Evolutionary conservation across 2,113 vertebrate genomes (phyloP).

Genomic region (Perca flavescens): DNA sequence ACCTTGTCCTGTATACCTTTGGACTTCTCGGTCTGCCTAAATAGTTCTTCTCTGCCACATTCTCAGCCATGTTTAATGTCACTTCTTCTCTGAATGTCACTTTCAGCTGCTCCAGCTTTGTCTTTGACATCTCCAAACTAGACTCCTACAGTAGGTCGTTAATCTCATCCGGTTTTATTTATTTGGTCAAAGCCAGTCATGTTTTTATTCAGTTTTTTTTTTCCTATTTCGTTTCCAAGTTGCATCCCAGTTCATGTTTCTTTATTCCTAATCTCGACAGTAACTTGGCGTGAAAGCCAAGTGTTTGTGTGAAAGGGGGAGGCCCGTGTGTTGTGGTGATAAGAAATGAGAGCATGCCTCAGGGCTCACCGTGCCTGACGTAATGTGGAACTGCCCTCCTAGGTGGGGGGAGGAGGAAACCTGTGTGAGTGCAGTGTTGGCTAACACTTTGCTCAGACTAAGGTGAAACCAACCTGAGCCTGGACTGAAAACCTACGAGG

Average conservation of each 20-base stretch:
- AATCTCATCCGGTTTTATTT: neutral
- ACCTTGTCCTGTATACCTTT: too few relatives aligned
- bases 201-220: neutral
- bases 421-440: slow-evolving; percentile 28
- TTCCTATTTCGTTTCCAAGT: neutral
- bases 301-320: slow-evolving; percentile 11
- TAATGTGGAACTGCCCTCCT: slow-evolving; percentile 79
- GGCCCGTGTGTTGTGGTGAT: slow-evolving; percentile 47
- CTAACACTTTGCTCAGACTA: slow-evolving; percentile 40
- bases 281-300: neutral
- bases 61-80: neutral
- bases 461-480: slow-evolving; percentile 31
- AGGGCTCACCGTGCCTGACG: slow-evolving; percentile 16
- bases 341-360: slow-evolving; percentile 47
- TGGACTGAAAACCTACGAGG: neutral
- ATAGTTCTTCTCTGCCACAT: neutral
- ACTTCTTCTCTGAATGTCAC: neutral
- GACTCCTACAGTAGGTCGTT: neutral
- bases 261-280: neutral
- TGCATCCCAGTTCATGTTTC: neutral
- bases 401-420: slow-evolving; percentile 60
- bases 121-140: neutral
- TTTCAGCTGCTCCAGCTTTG: neutral
- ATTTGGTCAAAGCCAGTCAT: neutral
- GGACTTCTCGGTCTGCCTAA: neutral